These are phyloP conservation scores for Psophia crepitans DNA, from an alignment of 2,113 vertebrate species.

Conservation along the genomic window DNA sequence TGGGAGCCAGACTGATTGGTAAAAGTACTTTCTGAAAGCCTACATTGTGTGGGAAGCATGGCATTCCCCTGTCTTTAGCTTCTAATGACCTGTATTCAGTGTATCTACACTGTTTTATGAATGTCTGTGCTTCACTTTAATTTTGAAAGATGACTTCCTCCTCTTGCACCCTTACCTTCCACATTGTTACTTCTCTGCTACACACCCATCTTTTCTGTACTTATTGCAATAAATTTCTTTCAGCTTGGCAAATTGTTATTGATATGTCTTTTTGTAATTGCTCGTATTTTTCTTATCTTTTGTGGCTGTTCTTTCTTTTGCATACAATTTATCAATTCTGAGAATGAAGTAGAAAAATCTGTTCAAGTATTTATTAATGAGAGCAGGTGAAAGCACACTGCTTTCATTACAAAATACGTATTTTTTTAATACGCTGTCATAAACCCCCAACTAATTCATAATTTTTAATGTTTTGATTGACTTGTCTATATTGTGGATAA, in stretches of 20 bases:
- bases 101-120: background rate
- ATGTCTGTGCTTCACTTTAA: background rate
- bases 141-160: background rate
- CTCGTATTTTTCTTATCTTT: background rate
- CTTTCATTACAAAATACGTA: background rate
- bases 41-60: background rate
- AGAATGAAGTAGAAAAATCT: background rate
- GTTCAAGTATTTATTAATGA: background rate
- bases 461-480: background rate
- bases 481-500: background rate
- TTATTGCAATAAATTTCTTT: background rate
- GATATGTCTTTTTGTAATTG: background rate
- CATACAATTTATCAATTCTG: background rate
- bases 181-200: background rate
- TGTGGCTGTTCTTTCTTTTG: background rate
- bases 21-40: background rate
- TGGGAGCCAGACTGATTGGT: background rate
- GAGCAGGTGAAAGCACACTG: background rate
- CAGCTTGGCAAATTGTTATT: background rate
- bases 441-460: background rate
- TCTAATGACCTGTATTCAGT: background rate
- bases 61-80: background rate
- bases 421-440: background rate
- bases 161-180: background rate
- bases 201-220: background rate